phyloP scores from a whole-genome alignment of 2,797 vertebrate species.

The Gallinago nigripennis region DNA sequence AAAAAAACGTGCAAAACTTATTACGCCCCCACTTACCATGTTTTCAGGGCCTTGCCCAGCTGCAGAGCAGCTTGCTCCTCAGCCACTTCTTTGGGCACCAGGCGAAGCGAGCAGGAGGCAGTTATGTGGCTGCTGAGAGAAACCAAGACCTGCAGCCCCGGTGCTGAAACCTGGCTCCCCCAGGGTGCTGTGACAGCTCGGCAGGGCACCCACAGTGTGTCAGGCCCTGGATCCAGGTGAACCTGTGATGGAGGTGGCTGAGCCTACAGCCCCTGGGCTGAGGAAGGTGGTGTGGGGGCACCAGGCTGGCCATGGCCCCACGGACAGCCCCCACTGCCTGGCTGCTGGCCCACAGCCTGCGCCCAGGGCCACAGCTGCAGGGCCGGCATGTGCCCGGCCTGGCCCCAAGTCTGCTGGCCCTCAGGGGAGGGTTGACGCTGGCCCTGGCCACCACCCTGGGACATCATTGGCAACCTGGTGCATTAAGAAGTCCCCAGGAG shows the following conservation, averaged over 20 bases:
- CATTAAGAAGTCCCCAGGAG: not conserved
- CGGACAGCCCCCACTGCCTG: not conserved
- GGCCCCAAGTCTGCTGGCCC: too few relatives aligned
- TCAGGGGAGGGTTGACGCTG: not conserved
- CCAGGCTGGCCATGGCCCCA: too few relatives aligned
- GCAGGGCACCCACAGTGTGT: fast-evolving
- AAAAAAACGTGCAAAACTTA: fast-evolving
- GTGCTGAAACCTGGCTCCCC: not conserved
- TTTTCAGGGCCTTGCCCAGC: fast-evolving
- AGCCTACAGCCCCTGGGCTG: fast-evolving
- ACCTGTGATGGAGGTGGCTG: fast-evolving
- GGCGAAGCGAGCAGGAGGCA: fast-evolving
- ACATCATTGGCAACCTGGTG: fast-evolving
- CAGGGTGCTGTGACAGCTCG: fast-evolving
- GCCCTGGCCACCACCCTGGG: fast-evolving
- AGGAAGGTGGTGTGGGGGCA: too few relatives aligned
- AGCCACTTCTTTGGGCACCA: too few relatives aligned
- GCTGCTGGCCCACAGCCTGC: too few relatives aligned
- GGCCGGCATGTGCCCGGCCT: fast-evolving
- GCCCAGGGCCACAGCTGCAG: not conserved
- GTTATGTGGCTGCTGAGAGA: not conserved
- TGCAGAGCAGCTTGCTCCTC: not conserved
- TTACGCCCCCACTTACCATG: fast-evolving
- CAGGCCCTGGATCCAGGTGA: not conserved
- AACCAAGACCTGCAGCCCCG: not conserved